A percentile compares a stretch with the other conserved stretches of the same genome.
Conservation (phyloP, 2,797 vertebrate species). For the Cyclura pinguis region DNA sequence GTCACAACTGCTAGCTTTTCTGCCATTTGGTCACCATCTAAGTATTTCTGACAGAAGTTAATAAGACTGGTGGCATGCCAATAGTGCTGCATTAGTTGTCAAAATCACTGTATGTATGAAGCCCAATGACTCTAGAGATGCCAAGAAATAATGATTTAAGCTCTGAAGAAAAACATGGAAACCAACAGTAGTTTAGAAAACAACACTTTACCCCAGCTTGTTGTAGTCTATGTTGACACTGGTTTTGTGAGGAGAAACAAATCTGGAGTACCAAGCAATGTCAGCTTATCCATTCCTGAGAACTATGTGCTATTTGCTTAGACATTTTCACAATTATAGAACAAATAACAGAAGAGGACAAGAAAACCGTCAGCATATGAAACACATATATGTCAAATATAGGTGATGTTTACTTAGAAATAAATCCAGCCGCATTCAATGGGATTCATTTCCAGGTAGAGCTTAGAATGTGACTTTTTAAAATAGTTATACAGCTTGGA, state of each 20-base stretch:
- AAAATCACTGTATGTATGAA: neutral
- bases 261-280: neutral
- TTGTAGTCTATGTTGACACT: no score
- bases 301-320: neutral
- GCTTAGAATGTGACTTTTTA: no score
- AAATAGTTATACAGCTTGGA: no score
- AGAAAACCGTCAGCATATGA: neutral
- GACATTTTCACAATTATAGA: neutral
- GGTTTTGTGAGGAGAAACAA: neutral
- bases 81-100: neutral
- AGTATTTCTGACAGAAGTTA: conserved; percentile 6
- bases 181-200: neutral
- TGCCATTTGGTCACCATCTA: conserved; percentile 9
- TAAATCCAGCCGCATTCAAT: no score
- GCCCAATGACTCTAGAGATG: neutral
- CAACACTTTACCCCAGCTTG: neutral
- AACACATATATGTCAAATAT: neutral
- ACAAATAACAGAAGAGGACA: neutral
- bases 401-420: no score
- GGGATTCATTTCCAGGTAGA: no score
- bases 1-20: neutral
- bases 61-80: neutral
- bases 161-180: neutral
- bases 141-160: neutral
- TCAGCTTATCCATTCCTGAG: neutral